phyloP scores from a whole-genome alignment of 2,797 vertebrate species.

The Alauda arvensis region DNA sequence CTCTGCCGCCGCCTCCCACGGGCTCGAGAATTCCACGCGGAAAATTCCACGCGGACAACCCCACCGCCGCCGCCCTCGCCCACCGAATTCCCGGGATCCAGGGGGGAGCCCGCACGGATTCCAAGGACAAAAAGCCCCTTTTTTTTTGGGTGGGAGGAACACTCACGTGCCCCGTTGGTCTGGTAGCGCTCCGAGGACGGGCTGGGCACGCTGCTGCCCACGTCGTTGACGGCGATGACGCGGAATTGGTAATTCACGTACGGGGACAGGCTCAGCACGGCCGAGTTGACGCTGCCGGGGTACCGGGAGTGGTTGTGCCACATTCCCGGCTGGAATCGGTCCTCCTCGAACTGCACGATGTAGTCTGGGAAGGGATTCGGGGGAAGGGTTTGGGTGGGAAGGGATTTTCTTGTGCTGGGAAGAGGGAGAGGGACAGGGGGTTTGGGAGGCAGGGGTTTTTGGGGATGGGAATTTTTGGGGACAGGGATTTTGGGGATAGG shows the following conservation, averaged over 20 bases:
- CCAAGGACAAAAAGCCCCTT: accelerated
- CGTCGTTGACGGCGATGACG: slow-evolving; percentile 91
- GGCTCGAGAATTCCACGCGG: accelerated
- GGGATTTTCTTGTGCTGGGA: accelerated
- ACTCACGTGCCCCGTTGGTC: slow-evolving; percentile 88
- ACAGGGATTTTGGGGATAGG: no score
- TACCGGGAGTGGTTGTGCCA: slow-evolving; percentile 89
- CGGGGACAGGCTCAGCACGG: slow-evolving; percentile 84
- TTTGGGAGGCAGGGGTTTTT: no score
- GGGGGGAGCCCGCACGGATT: accelerated
- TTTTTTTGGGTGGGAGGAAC: not conserved
- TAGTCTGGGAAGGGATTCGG: slow-evolving; percentile 73
- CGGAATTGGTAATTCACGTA: slow-evolving; percentile 95
- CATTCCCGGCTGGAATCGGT: slow-evolving; percentile 80
- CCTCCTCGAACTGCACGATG: slow-evolving; percentile 92
- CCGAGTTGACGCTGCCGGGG: slow-evolving; percentile 85
- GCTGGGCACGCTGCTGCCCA: slow-evolving; percentile 89
- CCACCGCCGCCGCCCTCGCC: not conserved
- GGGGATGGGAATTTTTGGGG: no score
- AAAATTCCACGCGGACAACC: not conserved
- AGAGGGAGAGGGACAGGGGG: not conserved
- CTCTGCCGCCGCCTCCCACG: not conserved
- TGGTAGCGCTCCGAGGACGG: slow-evolving; percentile 85
- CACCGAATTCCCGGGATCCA: accelerated
- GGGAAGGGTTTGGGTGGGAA: not conserved